These are phyloP conservation scores for Stercorarius parasiticus DNA, from an alignment of 2,113 vertebrate species.

Conservation along the genomic window DNA sequence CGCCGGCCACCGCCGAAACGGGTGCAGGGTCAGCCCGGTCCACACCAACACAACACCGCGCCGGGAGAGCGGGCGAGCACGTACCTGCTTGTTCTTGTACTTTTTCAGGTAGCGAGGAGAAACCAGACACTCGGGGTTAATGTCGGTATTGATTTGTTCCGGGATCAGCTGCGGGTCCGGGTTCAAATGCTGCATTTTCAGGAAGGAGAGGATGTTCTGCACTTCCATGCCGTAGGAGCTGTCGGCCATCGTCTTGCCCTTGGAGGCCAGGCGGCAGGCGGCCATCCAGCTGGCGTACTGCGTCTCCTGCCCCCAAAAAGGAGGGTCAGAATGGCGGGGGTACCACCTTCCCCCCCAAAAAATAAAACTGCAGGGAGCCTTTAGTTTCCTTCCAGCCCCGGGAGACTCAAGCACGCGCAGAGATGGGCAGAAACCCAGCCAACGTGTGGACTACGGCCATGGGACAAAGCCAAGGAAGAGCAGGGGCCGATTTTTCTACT, in stretches of 20 bases:
- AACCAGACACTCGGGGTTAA: conserved; percentile 95
- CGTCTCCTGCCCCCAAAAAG: conserved; percentile 82
- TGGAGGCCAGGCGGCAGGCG: conserved; percentile 94
- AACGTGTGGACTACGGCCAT: rapidly evolving
- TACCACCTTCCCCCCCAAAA: background rate
- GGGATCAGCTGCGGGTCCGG: conserved; percentile 93
- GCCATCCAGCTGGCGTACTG: conserved; percentile 99
- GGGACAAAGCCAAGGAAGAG: background rate
- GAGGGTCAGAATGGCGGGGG: background rate
- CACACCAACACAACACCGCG: background rate
- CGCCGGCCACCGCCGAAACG: background rate
- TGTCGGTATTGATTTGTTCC: conserved; percentile 91
- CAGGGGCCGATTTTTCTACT: background rate
- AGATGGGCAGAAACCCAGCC: background rate
- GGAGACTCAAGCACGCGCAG: background rate
- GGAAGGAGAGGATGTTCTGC: conserved; percentile 97
- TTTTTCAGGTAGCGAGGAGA: conserved; percentile 98
- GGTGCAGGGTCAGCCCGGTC: background rate
- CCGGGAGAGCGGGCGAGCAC: background rate
- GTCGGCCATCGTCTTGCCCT: conserved; percentile 99
- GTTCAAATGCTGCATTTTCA: conserved; percentile 99
- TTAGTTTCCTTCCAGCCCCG: background rate
- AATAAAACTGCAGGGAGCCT: background rate
- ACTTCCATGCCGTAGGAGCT: conserved; percentile 97
- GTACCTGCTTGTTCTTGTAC: conserved; percentile 98